Base-by-base conservation (phyloP, 2,888 invertebrate species). In the Nomada ferruginata region DNA sequence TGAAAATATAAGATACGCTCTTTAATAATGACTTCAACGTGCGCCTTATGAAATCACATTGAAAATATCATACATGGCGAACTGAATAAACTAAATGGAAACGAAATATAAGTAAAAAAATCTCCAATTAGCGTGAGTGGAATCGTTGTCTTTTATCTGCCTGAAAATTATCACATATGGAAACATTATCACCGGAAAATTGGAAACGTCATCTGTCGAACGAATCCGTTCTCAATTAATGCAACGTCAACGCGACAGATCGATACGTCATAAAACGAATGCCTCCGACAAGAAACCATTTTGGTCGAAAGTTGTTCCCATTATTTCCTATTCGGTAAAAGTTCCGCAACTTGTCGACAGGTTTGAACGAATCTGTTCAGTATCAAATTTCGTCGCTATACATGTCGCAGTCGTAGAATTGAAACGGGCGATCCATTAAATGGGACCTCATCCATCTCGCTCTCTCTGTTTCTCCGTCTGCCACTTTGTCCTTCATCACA, bases 381-480 rank as follows among this genome's bases (percentile, higher is more conserved):
- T 77, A 71, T 72, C 53, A 72, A 77, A 61, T 71, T 80, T 80
- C 70, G 59, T 63, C 52, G 63, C 29, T 47, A 76, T 36, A 29
- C 50, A 47, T 65, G 64, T 29, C 50, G 20, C 55, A n/a, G 64
- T 42, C 36, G 11, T 53, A 29, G 44, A 53, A 75, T 60, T 36
- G 66, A 66, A 75, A 66, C 47, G 52, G 59, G 15, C n/a, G 61
- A 23, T 36, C 61, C 61, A 55, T 76, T 68, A 78, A 75, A 78
- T 36, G 42, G 50, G 29, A 65, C 53, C 36, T 26, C 60, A 13
- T 18, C 23, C 7, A 4, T 13, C 9, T 23, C 3, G 13, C 20
- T 23, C 60, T 53, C 50, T 23, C 44, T 10, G n/a, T 29, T 15
- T 2, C n/a, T 42, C 1, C 13, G 15, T 10, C 23, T 10, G 23